Percentiles rank a stretch among this genome's conserved stretches.
Evolutionary conservation across 2,888 invertebrate species (phyloP).

Genomic region (Drosophila neotestacea): DNA sequence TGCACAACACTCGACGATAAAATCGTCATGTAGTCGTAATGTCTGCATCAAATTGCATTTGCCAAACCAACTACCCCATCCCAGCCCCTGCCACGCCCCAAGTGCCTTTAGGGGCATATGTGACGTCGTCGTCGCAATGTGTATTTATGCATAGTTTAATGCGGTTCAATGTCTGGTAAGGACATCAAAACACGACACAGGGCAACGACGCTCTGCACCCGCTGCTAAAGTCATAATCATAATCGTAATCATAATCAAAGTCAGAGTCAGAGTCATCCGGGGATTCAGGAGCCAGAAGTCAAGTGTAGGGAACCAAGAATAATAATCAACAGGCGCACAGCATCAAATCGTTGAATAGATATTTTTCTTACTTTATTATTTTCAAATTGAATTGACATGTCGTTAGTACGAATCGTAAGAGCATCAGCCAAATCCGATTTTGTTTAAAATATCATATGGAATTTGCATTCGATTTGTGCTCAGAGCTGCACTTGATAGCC

Average conservation of each 20-base stretch:
- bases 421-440: slow-evolving; percentile 73
- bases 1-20: slow-evolving; percentile 79
- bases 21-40: slow-evolving; percentile 81
- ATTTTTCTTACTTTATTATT: slow-evolving; percentile 67
- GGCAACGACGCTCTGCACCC: slow-evolving; percentile 34
- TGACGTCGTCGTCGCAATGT: slow-evolving; percentile 68
- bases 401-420: slow-evolving; percentile 48
- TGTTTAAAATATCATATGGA: slow-evolving; percentile 63
- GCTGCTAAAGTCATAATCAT: slow-evolving; percentile 57
- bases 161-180: slow-evolving; percentile 81
- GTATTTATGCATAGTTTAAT: slow-evolving; percentile 82
- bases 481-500: slow-evolving; percentile 38
- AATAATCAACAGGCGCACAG: slow-evolving; percentile 70
- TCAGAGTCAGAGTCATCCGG: slow-evolving; percentile 24
- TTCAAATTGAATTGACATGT: slow-evolving; percentile 78
- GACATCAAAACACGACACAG: slow-evolving; percentile 78
- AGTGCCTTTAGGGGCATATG: slow-evolving; percentile 61
- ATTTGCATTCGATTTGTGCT: slow-evolving; percentile 62
- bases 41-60: slow-evolving; percentile 81
- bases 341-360: slow-evolving; percentile 32
- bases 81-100: slow-evolving; percentile 26
- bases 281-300: slow-evolving; percentile 43
- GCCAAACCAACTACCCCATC: slow-evolving; percentile 37
- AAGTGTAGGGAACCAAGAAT: slow-evolving; percentile 24
- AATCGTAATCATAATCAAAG: slow-evolving; percentile 45